Percentiles rank a stretch among this genome's conserved stretches.
Evolutionary conservation across 2,113 vertebrate genomes (phyloP).

Genomic region (Macaca fascicularis): DNA sequence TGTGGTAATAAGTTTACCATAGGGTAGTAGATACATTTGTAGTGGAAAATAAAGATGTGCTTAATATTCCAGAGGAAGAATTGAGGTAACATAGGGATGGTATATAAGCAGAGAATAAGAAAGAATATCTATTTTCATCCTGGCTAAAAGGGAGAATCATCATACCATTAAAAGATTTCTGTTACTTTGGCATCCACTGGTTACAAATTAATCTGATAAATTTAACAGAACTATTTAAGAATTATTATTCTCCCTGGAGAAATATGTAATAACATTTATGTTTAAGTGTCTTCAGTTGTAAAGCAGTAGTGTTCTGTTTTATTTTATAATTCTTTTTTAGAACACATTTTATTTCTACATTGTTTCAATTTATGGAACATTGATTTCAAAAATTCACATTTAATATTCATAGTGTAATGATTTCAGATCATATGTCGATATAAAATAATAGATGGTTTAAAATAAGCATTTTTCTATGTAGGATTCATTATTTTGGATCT

Average conservation of each 20-base stretch:
- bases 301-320: neutral
- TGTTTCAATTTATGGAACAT: neutral
- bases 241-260: neutral
- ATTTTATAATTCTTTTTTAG: neutral
- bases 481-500: neutral
- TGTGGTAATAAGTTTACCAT: neutral
- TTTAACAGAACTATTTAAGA: constrained; percentile 1
- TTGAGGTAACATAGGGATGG: neutral
- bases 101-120: neutral
- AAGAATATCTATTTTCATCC: neutral
- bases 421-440: neutral
- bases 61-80: neutral
- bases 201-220: neutral
- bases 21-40: neutral
- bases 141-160: neutral
- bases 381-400: constrained; percentile 25
- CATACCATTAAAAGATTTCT: neutral
- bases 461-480: neutral
- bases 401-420: neutral
- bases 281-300: constrained; percentile 4
- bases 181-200: neutral
- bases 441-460: constrained; percentile 16
- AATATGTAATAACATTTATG: neutral
- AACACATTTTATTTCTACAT: neutral
- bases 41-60: neutral